Base-by-base conservation (phyloP, 2,113 vertebrate genomes). In the Pleuronectes platessa region DNA sequence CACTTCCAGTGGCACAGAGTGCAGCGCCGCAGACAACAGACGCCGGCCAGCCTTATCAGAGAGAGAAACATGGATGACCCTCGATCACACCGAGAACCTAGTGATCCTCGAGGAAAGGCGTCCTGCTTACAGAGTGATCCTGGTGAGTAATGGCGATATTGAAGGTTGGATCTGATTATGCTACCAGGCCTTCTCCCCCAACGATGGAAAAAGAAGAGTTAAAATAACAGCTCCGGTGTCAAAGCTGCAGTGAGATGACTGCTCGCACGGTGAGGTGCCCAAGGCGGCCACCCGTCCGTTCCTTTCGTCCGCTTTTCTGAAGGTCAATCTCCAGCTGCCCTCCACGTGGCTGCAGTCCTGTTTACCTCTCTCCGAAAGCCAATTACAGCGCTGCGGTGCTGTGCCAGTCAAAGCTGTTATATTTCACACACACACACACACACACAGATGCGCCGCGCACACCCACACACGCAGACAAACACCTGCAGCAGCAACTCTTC, bases 241-340 rank as follows among this genome's bases (percentile, higher is more conserved):
- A 86, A 71, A 86, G 73, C 76, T 40, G 51, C 58, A 74, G 69
- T 78, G 37, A 80, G 90, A 92, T 84, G 89, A 71, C 80, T 84
- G 85, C 83, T 76, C 91, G 88, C 83, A 61, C 82, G 87, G 93
- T 56, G 59, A 42, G 23, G 68, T n/a, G 92, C 93, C 93, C 84
- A 58, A 78, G 92, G 94, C 94, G 78, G 74, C 69, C 62, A 67
- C 69, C 71, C 35, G 61, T 78, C 68, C 55, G 5, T 20, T 68
- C 68, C 79, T 79, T 82, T 71, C 54, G n/a, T 47, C 76, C 26
- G 17, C 85, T 76, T 79, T 74, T 78, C 89, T 90, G 92, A 94
- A 95, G 94, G 94, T 95, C 95, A 95, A 85, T 86, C 92, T 78
- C 81, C 89, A 84, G 72, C 86, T 74, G 84, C 67, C 79, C 87